Base-by-base conservation (phyloP, 2,797 vertebrate genomes). In the Onychomys arenicola region DNA sequence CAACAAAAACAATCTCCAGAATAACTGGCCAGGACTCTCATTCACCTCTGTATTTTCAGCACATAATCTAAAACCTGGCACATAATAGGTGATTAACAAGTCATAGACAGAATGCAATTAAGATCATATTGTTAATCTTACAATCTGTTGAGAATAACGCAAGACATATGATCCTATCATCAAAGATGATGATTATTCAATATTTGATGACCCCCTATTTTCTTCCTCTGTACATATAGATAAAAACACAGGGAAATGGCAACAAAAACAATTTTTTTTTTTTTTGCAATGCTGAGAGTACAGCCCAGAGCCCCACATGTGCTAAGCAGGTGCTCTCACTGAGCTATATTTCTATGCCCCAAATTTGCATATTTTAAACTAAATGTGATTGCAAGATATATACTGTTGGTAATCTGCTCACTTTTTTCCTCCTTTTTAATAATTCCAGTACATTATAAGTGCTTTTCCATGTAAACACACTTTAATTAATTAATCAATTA, bases 381-480 rank as follows among this genome's bases (percentile, higher is more conserved):
- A 88, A 76, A 73, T 92, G 49, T 89, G 67, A 92, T 90, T 78
- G 69, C 65, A 76, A 84, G 81, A 89, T 49, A 69, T 21, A 65
- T 17, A 57, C 75, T 46, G 32, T 61, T 93, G 93, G n/a, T 1
- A 37, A 85, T 61, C 59, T 87, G 8, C 11, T 65, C 16, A 14
- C 40, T 87, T 76, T 92, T 40, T 32, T 29, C n/a, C 49, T 78
- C 80, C 11, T n/a, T 94, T 85, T 87, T 67, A 23, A 91, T 93
- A 96, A 90, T 67, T 16, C 63, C 32, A 65, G 4, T 23, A 43
- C 25, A 67, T 34, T 67, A 25, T 9, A 67, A 19, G 37, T 67
- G 19, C 11, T 14, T 23, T 85, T 85, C 29, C 29, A 85, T 67
- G 43, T 34, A 49, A 85, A 67, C 32, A 65, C 27, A 11, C 61